Evolutionary conservation across 2,888 invertebrate species (phyloP).

Genomic region (Spilarctia lutea): DNA sequence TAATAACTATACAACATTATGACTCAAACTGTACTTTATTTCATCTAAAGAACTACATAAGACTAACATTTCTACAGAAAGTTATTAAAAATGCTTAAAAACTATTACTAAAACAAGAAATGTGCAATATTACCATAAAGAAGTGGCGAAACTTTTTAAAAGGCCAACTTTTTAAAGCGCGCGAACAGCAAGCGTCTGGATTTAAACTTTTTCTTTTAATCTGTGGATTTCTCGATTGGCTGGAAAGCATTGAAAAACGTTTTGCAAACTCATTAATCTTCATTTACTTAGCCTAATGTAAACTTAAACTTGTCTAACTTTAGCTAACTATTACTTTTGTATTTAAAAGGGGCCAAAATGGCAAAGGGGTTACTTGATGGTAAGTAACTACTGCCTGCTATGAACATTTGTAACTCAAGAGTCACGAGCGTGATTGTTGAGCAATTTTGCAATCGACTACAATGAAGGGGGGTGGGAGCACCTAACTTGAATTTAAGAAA

Average conservation of each 20-base stretch:
- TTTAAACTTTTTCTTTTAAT: neutral
- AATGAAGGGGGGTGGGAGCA: too few relatives aligned
- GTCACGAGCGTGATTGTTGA: too few relatives aligned
- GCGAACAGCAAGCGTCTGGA: neutral
- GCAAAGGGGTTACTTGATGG: neutral
- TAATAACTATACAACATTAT: neutral
- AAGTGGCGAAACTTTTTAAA: neutral
- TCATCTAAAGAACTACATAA: neutral
- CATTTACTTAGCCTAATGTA: neutral
- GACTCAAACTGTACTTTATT: neutral
- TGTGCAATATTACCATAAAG: neutral
- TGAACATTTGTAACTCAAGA: too few relatives aligned
- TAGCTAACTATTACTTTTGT: neutral
- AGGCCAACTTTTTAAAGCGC: neutral
- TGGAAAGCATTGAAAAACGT: neutral
- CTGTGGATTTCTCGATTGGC: neutral
- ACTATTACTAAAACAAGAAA: neutral
- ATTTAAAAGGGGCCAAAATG: neutral
- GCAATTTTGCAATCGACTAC: too few relatives aligned
- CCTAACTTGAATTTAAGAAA: too few relatives aligned
- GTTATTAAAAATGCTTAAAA: neutral
- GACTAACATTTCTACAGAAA: neutral
- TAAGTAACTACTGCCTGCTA: too few relatives aligned
- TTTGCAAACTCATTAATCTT: conserved; percentile 1
- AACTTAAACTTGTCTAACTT: neutral